These are phyloP conservation scores for Agrotis exclamationis DNA, from an alignment of 2,888 invertebrate genomes.

Conservation along the genomic window DNA sequence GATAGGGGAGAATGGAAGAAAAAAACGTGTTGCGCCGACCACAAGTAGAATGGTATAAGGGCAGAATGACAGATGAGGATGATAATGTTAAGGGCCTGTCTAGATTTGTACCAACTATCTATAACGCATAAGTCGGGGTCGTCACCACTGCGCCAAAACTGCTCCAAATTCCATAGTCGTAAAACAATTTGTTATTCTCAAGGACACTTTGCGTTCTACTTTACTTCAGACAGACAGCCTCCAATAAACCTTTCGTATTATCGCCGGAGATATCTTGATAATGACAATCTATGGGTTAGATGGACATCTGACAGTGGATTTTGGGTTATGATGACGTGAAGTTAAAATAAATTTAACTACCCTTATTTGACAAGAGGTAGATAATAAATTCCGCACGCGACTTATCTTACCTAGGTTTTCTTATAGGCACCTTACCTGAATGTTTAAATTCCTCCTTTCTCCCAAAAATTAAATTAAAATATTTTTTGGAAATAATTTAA, in stretches of 20 bases:
- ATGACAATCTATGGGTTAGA: constrained; percentile 15
- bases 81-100: background rate
- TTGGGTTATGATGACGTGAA: background rate
- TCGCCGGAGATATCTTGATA: constrained; percentile 10
- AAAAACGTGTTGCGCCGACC: too few species aligned
- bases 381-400: too few species aligned
- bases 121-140: background rate
- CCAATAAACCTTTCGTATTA: constrained; percentile 27
- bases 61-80: background rate
- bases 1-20: too few species aligned
- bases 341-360: too few species aligned
- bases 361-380: too few species aligned
- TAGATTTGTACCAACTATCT: too few species aligned
- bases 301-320: background rate
- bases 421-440: too few species aligned
- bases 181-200: background rate
- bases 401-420: too few species aligned
- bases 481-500: too few species aligned
- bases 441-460: too few species aligned
- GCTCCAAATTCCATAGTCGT: background rate
- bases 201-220: background rate
- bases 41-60: too few species aligned
- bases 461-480: too few species aligned
- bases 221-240: constrained; percentile 4
- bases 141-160: background rate